phyloP scores from a whole-genome alignment of 2,113 vertebrate genomes.

The Malurus alboscapulatus region DNA sequence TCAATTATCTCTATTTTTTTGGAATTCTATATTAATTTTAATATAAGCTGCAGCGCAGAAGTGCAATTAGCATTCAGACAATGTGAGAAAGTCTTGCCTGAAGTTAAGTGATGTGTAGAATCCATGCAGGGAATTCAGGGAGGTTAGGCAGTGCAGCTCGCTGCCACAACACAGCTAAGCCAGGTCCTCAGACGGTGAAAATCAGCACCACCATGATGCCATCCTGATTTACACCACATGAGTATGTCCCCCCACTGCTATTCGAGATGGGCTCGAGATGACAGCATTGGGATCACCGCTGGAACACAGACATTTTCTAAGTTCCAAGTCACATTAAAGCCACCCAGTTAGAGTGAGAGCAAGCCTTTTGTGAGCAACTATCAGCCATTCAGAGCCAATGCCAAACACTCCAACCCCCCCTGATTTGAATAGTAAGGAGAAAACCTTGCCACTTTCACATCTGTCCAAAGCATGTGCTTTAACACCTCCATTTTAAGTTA shows the following conservation, averaged over 20 bases:
- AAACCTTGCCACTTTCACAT: not conserved
- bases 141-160: slow-evolving; percentile 3
- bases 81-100: slow-evolving; percentile 32
- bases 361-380: not conserved
- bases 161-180: not conserved
- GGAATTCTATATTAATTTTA: slow-evolving; percentile 47
- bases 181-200: not conserved
- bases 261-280: not conserved
- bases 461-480: not conserved
- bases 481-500: not conserved
- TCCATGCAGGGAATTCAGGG: not conserved
- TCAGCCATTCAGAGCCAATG: not conserved
- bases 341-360: not conserved
- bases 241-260: not conserved
- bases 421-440: not conserved
- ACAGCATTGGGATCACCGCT: not conserved
- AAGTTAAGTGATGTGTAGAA: slow-evolving; percentile 45
- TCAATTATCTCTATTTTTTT: slow-evolving; percentile 47
- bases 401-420: not conserved
- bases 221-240: not conserved
- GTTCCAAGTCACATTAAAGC: not conserved
- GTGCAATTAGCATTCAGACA: slow-evolving; percentile 54
- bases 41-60: not conserved
- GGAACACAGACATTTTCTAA: not conserved
- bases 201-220: not conserved